Evolutionary conservation across 2,797 vertebrate genomes (phyloP), one percentile per base, ranked within the genome.

Genomic region (Alcedo quadribrachys): DNA sequence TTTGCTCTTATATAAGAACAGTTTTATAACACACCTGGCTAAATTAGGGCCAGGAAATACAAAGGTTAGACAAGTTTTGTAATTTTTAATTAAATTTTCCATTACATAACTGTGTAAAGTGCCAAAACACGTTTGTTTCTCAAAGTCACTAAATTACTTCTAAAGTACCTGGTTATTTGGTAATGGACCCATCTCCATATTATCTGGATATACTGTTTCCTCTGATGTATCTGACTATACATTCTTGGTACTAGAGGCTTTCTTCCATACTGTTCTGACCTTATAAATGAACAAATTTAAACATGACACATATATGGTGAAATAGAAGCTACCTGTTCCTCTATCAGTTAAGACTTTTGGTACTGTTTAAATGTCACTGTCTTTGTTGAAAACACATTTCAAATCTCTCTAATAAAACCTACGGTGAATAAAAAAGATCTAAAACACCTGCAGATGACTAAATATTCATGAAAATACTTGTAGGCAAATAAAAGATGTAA

Each of bases 51-150:
- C 66, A 70, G 22, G 18, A 81, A 88, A 73, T 40, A 67, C 37
- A 81, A 79, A 84, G 75, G 37, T 45, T 93, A 53, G 30, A 80
- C 57, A 91, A 61, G 37, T 88, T 86, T 62, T 53, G 86, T 71
- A 70, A 46, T 86, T 94, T 91, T 84, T 88, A 89, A 86, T 94
- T 91, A 84, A 37, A 61, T 51, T 85, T 87, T 88, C 67, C 30
- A 86, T 90, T 87, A 76, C 24, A 32, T 63, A 79, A 67, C 68
- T 6, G 22, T 62, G n/a, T 79, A 65, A 93, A 76, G 17, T 77
- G 65, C 37, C 85, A 71, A 90, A 96, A 22, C 0, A 4, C 57
- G 77, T 81, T 92, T 92, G 40, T 67, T 92, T 86, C 78, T 84
- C 45, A 67, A 68, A 81, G 8, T 42, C 43, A 67, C 19, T 43